Percentiles rank a stretch among this genome's conserved stretches.
phyloP scores from a whole-genome alignment of 2,797 vertebrate species.

The Leptatherina wallacei region DNA sequence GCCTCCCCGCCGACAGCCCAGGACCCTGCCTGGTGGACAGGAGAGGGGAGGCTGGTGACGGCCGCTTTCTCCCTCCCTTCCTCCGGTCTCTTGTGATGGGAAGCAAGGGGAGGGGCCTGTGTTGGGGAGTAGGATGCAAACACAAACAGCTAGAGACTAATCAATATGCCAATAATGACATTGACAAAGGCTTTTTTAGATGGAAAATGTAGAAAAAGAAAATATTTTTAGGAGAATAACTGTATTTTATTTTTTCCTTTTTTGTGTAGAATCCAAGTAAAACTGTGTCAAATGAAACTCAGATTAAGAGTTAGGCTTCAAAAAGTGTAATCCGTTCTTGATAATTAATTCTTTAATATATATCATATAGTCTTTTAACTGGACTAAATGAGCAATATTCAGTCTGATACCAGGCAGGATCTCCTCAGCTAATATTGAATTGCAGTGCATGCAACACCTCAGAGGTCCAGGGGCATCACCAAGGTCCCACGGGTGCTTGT shows the following conservation, averaged over 20 bases:
- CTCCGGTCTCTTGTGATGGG: constrained; percentile 44
- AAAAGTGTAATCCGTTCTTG: neutral
- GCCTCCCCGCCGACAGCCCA: constrained; percentile 75
- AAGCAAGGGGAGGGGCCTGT: constrained; percentile 8
- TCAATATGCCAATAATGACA: constrained; percentile 6
- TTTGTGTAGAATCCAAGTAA: too few species aligned
- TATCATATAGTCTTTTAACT: neutral
- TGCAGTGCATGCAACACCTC: constrained; percentile 35
- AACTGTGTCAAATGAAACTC: too few species aligned
- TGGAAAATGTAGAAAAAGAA: neutral
- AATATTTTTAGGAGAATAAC: neutral
- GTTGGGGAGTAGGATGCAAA: neutral
- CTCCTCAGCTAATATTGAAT: constrained; percentile 17
- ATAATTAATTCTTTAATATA: neutral
- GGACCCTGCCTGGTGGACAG: constrained; percentile 67
- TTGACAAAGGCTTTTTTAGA: neutral
- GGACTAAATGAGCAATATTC: neutral
- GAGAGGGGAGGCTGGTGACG: constrained; percentile 45
- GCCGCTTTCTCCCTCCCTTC: constrained; percentile 64
- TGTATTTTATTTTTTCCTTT: neutral
- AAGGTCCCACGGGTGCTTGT: constrained; percentile 38
- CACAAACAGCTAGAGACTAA: constrained; percentile 20
- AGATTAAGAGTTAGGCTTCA: neutral
- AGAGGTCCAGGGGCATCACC: constrained; percentile 41
- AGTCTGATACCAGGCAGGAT: constrained; percentile 9